Percentiles rank a stretch among this genome's conserved stretches.
Conservation (phyloP, 2,113 vertebrate species). For the Burhinus oedicnemus region DNA sequence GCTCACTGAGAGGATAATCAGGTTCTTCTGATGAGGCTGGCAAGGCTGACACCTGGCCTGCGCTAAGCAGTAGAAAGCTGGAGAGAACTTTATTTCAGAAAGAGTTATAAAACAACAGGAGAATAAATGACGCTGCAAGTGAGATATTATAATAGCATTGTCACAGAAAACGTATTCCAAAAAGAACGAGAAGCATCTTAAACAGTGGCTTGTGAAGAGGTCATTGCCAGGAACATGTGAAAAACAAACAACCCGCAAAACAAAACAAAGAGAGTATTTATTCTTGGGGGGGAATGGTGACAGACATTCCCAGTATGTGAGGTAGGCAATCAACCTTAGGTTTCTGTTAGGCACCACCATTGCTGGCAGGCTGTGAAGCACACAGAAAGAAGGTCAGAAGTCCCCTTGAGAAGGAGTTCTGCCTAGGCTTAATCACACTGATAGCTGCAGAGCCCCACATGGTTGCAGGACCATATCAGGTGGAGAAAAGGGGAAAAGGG, state of each 20-base stretch:
- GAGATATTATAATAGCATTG: neutral
- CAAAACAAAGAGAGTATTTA: neutral
- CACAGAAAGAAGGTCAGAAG: neutral
- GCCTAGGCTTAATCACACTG: neutral
- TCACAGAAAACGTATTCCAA: neutral
- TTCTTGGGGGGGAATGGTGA: neutral
- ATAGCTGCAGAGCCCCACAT: neutral
- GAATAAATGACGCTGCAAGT: neutral
- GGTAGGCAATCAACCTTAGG: neutral
- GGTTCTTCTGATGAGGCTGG: neutral
- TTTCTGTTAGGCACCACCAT: neutral
- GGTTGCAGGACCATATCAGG: neutral
- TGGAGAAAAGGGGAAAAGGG: neutral
- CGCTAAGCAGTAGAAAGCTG: neutral
- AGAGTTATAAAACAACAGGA: neutral
- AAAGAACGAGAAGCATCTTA: neutral
- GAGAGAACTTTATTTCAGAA: neutral
- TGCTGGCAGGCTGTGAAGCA: neutral
- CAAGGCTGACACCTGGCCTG: neutral
- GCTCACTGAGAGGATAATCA: neutral
- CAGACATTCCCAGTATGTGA: neutral
- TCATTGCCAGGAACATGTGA: neutral
- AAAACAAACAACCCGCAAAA: neutral
- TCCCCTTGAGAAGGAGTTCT: neutral
- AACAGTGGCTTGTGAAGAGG: neutral